Evolutionary conservation across 2,113 vertebrate species (phyloP), one percentile per base, ranked within the genome.

Genomic region (Brachypodius melanocephalos): DNA sequence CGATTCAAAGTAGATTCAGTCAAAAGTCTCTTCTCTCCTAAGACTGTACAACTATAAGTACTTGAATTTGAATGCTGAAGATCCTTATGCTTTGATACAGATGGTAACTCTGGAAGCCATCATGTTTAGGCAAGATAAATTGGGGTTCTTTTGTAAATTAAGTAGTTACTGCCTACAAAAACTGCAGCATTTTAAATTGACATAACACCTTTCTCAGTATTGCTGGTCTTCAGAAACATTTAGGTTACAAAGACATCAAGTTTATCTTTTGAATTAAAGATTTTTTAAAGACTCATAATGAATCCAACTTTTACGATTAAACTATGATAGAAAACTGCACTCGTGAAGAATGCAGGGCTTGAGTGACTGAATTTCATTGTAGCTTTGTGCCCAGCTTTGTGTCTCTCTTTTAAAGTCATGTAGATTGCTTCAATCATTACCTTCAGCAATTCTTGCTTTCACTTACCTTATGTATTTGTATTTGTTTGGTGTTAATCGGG

Each of bases 391-490:
- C 71, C 85, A 51, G 2, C 2, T 54, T 12, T 12, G 28, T 52
- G 8, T 57, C 22, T 69, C 28, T 49, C 9, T 79, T 63, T 14
- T 11, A 12, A 73, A 95, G 46, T 31, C 34, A 14, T 17, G 2
- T 16, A 28, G 17, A 31, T 38, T 31, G 45, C 62, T 68, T 32
- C 71, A 42, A 14, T 77, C 4, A 1, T 40, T 5, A 2, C 36
- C 31, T 61, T 26, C 24, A 85, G 42, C 28, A 61, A 62, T 63
- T 48, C 14, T 12, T 73, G 28, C 46, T 22, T 54, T 43, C 49
- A 46, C 66, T 32, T 67, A 96, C 91, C 97, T 97, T 92, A 66
- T 75, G 91, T 96, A 17, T 67, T 74, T 72, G 8, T 61, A 20
- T 48, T 52, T 54, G 31, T 11, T 11, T 52, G 46, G 17, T 46